These are phyloP conservation scores for Danio albolineatus DNA, from an alignment of 2,797 vertebrate genomes.

Conservation along the genomic window DNA sequence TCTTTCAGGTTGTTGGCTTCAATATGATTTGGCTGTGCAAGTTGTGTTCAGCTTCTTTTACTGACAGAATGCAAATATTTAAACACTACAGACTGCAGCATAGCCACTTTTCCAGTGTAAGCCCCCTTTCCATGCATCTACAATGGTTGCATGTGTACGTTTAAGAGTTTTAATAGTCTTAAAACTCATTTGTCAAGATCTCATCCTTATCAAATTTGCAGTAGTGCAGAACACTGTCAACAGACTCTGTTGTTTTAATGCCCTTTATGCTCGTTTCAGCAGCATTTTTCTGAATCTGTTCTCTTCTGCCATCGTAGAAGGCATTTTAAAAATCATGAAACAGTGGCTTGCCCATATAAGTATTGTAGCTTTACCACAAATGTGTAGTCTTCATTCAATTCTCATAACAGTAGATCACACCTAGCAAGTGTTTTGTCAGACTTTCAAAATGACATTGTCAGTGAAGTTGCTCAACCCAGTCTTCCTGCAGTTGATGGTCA, in stretches of 20 bases:
- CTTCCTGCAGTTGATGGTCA: no score
- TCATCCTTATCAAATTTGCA: no score
- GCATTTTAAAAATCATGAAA: constrained; percentile 48
- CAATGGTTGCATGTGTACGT: constrained; percentile 29
- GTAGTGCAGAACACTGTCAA: no score
- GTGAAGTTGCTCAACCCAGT: no score
- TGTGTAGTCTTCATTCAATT: constrained; percentile 51
- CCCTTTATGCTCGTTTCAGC: neutral
- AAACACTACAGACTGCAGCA: constrained; percentile 37
- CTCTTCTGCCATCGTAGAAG: neutral
- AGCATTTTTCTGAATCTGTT: neutral
- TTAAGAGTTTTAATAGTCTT: constrained; percentile 46
- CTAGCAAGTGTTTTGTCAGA: neutral
- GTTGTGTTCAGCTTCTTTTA: constrained; percentile 3
- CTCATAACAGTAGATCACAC: constrained; percentile 20
- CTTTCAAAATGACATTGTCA: neutral
- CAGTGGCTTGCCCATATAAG: constrained; percentile 44
- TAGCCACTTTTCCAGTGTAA: constrained; percentile 46
- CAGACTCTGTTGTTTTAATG: no score
- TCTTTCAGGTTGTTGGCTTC: no score
- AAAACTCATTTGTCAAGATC: no score
- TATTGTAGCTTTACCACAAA: constrained; percentile 47
- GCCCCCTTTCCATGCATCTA: constrained; percentile 39
- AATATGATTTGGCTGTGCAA: constrained; percentile 24
- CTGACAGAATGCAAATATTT: constrained; percentile 14